Conservation (phyloP, 2,797 vertebrate genomes). For the Trachops cirrhosus region DNA sequence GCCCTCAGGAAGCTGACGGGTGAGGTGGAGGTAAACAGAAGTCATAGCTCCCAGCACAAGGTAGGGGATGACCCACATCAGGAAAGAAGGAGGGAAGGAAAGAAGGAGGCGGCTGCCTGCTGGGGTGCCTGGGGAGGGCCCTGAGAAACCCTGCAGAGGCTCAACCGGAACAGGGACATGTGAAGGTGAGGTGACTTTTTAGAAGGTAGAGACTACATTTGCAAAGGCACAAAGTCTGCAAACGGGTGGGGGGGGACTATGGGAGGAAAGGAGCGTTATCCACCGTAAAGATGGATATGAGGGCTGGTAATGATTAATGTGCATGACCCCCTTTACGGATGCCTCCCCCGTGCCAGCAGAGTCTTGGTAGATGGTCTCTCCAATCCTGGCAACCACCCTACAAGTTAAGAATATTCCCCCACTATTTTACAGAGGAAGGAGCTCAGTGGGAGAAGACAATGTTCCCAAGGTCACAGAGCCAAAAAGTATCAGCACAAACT, state of each 20-base stretch:
- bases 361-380: not conserved
- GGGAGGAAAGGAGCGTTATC: not conserved
- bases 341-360: too few relatives aligned
- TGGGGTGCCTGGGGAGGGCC: not conserved
- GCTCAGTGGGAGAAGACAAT: not conserved
- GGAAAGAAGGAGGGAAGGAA: not conserved
- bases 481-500: not conserved
- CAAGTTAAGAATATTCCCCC: not conserved
- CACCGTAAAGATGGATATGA: not conserved
- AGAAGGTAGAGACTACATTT: not conserved
- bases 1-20: not conserved
- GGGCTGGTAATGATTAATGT: not conserved
- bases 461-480: not conserved
- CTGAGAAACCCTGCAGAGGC: not conserved
- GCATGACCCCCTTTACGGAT: not conserved
- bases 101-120: not conserved
- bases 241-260: rapidly evolving
- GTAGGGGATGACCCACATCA: not conserved
- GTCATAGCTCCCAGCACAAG: too few relatives aligned
- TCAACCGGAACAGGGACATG: not conserved
- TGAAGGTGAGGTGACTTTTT: not conserved
- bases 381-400: not conserved
- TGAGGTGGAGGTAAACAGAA: not conserved
- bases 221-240: not conserved
- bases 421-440: not conserved